Percentiles rank a stretch among this genome's conserved stretches.
Conservation (phyloP, 2,113 vertebrate species). For the Anoura caudifer region DNA sequence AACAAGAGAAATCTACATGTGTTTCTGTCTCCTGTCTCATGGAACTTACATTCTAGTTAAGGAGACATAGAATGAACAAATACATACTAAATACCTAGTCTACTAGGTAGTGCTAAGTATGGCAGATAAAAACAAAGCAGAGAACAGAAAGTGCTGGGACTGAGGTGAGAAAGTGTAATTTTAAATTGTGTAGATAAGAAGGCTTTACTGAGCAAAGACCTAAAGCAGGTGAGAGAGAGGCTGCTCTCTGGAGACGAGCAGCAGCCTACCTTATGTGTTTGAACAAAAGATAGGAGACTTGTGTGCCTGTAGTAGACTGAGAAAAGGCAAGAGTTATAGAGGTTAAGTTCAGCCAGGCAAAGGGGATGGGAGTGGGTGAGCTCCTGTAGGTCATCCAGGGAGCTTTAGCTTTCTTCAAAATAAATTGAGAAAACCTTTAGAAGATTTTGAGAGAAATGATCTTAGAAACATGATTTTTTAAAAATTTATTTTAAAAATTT, state of each 20-base stretch:
- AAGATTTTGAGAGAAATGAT: neutral
- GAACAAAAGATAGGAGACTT: neutral
- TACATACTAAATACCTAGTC: neutral
- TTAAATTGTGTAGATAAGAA: neutral
- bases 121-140: neutral
- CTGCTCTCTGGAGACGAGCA: neutral
- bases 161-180: neutral
- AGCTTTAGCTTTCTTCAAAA: neutral
- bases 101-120: neutral
- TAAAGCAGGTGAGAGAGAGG: neutral
- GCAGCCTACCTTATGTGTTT: neutral
- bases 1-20: neutral
- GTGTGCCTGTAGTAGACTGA: neutral
- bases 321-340: neutral
- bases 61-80: neutral
- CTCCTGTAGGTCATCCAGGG: neutral
- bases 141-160: neutral
- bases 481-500: no score
- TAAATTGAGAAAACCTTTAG: neutral
- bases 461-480: neutral
- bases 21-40: neutral
- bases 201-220: neutral
- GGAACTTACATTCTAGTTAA: neutral
- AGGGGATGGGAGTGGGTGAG: neutral
- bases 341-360: neutral